Percentiles rank a stretch among this genome's conserved stretches.
phyloP scores from a whole-genome alignment of 2,797 vertebrate species.

The Austrolebias charrua region DNA sequence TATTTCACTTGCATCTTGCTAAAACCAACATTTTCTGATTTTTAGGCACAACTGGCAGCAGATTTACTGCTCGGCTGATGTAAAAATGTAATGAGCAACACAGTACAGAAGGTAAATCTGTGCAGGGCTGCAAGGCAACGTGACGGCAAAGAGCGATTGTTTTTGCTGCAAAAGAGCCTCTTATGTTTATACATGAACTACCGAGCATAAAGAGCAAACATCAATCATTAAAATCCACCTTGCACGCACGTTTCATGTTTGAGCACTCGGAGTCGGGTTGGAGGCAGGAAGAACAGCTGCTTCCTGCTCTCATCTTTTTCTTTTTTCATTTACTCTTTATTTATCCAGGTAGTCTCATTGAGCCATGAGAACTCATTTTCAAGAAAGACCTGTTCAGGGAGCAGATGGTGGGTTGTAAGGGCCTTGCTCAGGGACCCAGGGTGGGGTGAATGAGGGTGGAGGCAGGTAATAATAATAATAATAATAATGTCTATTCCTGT shows the following conservation, averaged over 20 bases:
- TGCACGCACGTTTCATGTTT: no score
- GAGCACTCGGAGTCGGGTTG: neutral
- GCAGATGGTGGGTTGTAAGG: no score
- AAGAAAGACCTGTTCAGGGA: no score
- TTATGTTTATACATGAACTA: neutral
- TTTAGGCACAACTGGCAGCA: slow-evolving; percentile 5
- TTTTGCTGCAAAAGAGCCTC: neutral
- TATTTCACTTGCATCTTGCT: slow-evolving; percentile 5
- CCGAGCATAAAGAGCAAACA: neutral
- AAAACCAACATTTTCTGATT: slow-evolving; percentile 12
- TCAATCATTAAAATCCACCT: neutral
- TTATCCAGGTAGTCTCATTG: no score
- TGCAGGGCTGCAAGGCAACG: neutral
- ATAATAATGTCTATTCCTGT: no score
- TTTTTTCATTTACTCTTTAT: no score
- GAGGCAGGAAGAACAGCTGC: no score
- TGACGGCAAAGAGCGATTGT: neutral
- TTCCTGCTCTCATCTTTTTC: no score
- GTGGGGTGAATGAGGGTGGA: no score
- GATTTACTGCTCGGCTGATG: slow-evolving; percentile 1
- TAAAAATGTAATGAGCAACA: slow-evolving; percentile 11
- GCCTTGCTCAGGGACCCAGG: no score
- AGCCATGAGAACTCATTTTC: no score
- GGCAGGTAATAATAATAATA: no score
- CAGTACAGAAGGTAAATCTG: neutral